Percentiles rank a stretch among this genome's conserved stretches.
Conservation (phyloP, 2,888 invertebrate species). For the Campaea margaritaria region DNA sequence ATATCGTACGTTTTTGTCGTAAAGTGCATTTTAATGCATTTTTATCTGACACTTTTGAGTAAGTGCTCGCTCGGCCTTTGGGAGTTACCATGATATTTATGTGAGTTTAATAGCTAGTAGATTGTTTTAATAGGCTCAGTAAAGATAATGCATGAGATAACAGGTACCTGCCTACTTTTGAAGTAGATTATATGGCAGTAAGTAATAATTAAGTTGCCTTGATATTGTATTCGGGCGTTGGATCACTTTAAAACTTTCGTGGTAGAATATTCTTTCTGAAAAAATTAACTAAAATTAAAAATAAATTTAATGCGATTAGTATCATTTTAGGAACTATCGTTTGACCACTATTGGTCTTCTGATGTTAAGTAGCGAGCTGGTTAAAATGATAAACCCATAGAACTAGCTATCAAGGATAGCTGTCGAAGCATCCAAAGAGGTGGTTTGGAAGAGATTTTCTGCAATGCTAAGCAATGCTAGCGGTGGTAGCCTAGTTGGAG, state of each 20-base stretch:
- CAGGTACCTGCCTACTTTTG: background rate
- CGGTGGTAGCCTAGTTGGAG: too few relatives aligned
- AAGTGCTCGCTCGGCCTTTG: conserved; percentile 26
- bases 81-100: conserved; percentile 27
- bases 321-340: too few relatives aligned
- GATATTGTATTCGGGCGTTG: background rate
- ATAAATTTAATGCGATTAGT: too few relatives aligned
- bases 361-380: too few relatives aligned
- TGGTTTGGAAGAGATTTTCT: too few relatives aligned
- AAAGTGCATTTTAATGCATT: conserved; percentile 80
- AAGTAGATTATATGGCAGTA: background rate
- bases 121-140: conserved; percentile 17
- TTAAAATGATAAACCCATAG: too few relatives aligned
- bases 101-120: conserved; percentile 23
- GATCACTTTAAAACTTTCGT: background rate
- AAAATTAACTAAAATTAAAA: too few relatives aligned
- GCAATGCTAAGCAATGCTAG: too few relatives aligned
- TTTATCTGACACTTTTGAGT: conserved; percentile 66
- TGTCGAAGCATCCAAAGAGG: too few relatives aligned
- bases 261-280: too few relatives aligned
- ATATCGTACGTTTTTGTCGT: conserved; percentile 69
- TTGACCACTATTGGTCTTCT: too few relatives aligned
- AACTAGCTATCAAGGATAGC: too few relatives aligned
- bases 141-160: conserved; percentile 14
- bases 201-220: conserved; percentile 4